phyloP scores from a whole-genome alignment of 2,888 invertebrate genomes.

The Apodemia duryi region DNA sequence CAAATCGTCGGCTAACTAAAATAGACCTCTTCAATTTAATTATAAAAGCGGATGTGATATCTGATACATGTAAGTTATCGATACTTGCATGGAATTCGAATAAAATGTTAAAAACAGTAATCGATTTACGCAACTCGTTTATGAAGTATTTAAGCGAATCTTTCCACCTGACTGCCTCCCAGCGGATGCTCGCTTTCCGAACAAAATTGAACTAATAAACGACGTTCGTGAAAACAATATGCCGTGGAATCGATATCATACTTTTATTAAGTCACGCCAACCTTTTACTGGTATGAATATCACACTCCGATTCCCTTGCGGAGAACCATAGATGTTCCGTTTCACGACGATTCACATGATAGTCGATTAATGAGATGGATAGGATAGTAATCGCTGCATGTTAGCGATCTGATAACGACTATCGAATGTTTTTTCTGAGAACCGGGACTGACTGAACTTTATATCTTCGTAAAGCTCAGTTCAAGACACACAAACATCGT shows the following conservation, averaged over 20 bases:
- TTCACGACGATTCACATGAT: too few species aligned
- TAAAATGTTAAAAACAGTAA: neutral
- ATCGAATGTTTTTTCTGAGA: too few species aligned
- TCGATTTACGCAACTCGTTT: conserved; percentile 11
- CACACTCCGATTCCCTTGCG: too few species aligned
- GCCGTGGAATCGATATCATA: conserved; percentile 12
- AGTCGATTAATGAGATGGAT: too few species aligned
- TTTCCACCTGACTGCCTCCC: conserved; percentile 27
- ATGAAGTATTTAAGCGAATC: conserved; percentile 22
- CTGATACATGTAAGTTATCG: neutral
- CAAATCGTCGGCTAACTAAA: too few species aligned
- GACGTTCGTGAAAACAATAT: conserved; percentile 24
- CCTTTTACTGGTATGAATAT: neutral
- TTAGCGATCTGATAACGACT: too few species aligned
- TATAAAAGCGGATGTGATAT: neutral
- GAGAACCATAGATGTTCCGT: too few species aligned
- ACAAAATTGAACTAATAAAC: conserved; percentile 20
- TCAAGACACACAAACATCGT: too few species aligned
- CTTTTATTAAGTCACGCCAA: neutral
- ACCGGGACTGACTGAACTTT: too few species aligned
- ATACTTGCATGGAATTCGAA: neutral
- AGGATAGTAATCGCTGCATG: too few species aligned
- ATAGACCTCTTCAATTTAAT: neutral
- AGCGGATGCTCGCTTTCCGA: conserved; percentile 24
- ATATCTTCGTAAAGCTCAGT: too few species aligned